Evolutionary conservation across 2,113 vertebrate species (phyloP), one percentile per base, ranked within the genome.

Genomic region (Onychostoma macrolepis): DNA sequence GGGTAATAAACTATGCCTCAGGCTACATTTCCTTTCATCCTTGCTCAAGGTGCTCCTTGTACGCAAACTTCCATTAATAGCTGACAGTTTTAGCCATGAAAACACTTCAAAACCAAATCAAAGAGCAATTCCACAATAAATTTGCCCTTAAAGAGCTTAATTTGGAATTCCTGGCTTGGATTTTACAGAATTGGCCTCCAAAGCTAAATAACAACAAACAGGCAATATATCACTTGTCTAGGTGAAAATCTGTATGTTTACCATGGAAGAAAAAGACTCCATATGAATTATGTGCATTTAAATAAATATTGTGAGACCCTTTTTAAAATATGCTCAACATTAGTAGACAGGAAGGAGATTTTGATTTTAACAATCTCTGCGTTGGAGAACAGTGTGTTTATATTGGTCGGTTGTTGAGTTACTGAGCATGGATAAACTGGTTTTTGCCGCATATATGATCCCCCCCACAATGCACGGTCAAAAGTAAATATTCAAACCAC

Each of bases 131-230:
- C 89, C 89, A 81, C 88, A 88, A 91, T 90, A 87, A 84, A 92
- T 91, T 43, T 90, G 92, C 84, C 80, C 87, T 90, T 86, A 90
- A 91, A 91, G 88, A 88, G 84, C 65, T 87, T 26, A 28, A 45
- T 83, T 92, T 87, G 89, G 91, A 92, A 93, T 93, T 94, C 90
- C 93, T 94, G 92, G 92, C 92, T 80, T 4, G 24, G 71, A n/a
- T 1, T 26, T 87, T 76, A 65, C 50, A 86, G 48, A 88, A 82
- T 84, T 81, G 69, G 71, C 89, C 87, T 85, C 71, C 84, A 81
- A 83, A 87, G 86, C 87, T 79, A 69, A 77, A 88, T 90, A 88
- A 92, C 92, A 94, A 92, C 91, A 93, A 93, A 93, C 88, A 87
- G 79, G 83, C 85, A 71, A 91, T 86, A 85, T 90, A 88, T 79